A percentile compares a stretch with the other conserved stretches of the same genome.
phyloP scores from a whole-genome alignment of 2,888 invertebrate species.

The Drosophila villosipedis region DNA sequence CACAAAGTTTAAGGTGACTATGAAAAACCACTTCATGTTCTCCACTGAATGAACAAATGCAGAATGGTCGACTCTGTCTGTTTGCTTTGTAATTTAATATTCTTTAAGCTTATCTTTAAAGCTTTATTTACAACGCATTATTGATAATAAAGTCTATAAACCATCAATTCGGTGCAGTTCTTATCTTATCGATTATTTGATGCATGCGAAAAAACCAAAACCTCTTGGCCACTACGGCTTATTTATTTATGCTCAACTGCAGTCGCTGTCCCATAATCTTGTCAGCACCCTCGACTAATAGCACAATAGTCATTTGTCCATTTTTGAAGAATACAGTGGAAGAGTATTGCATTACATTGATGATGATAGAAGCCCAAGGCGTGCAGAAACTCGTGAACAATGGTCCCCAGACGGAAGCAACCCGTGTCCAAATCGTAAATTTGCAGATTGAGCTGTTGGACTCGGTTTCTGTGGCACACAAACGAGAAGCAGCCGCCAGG shows the following conservation, averaged over 20 bases:
- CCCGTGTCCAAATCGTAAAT: slow-evolving; percentile 72
- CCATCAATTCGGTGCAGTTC: slow-evolving; percentile 2
- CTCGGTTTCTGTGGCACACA: slow-evolving; percentile 88
- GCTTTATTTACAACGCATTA: slow-evolving; percentile 21
- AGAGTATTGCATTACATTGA: slow-evolving; percentile 92
- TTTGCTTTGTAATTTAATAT: background rate
- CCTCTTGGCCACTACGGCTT: slow-evolving; percentile 25
- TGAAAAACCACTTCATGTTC: slow-evolving; percentile 29
- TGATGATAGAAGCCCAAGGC: slow-evolving; percentile 92
- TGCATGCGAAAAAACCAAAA: slow-evolving; percentile 66
- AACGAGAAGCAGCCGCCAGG: slow-evolving; percentile 91
- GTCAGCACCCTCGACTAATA: slow-evolving; percentile 80
- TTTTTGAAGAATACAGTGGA: slow-evolving; percentile 90
- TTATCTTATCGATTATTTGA: slow-evolving; percentile 85
- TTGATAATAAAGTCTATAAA: background rate
- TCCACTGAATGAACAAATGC: background rate
- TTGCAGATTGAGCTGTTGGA: slow-evolving; percentile 78
- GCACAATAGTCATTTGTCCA: slow-evolving; percentile 89
- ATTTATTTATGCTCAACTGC: slow-evolving; percentile 56
- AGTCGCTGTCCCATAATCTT: slow-evolving; percentile 67
- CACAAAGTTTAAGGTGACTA: background rate
- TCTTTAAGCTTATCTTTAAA: slow-evolving; percentile 42
- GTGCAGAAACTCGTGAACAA: slow-evolving; percentile 92
- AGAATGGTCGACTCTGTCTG: background rate
- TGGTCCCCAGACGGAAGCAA: slow-evolving; percentile 86